Percentiles rank a stretch among this genome's conserved stretches.
These are phyloP conservation scores for Eupleurogrammus muticus DNA, from an alignment of 2,797 vertebrate species.

Conservation along the genomic window DNA sequence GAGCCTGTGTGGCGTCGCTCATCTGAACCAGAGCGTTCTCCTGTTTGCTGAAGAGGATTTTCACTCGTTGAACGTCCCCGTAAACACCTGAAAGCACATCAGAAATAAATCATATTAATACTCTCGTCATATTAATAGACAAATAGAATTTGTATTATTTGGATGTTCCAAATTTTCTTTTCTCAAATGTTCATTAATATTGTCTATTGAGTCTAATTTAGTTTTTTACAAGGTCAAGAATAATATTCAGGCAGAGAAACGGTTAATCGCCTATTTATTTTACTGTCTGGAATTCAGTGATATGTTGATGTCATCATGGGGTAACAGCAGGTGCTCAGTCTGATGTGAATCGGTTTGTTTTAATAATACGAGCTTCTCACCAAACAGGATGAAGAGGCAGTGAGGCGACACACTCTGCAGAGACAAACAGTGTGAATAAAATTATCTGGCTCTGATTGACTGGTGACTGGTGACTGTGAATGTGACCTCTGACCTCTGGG, in stretches of 20 bases:
- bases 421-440: constrained; percentile 29
- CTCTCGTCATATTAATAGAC: no score
- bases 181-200: no score
- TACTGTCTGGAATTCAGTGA: no score
- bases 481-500: constrained; percentile 89
- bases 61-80: constrained; percentile 93
- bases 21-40: constrained; percentile 94
- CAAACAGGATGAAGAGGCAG: constrained; percentile 72
- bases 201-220: no score
- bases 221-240: no score
- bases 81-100: constrained; percentile 85
- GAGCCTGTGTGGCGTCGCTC: constrained; percentile 92
- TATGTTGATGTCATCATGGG: no score
- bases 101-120: neutral
- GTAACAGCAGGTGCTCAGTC: no score
- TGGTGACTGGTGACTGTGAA: neutral
- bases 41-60: constrained; percentile 94
- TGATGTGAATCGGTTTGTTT: no score
- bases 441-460: constrained; percentile 33
- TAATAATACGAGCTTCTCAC: constrained; percentile 33
- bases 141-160: no score
- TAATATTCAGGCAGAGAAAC: no score
- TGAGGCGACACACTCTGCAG: constrained; percentile 61
- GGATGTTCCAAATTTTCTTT: no score
- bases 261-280: no score